A percentile compares a stretch with the other conserved stretches of the same genome.
These are phyloP conservation scores for Lepus oiostolus DNA, from an alignment of 2,797 vertebrate species.

Conservation along the genomic window DNA sequence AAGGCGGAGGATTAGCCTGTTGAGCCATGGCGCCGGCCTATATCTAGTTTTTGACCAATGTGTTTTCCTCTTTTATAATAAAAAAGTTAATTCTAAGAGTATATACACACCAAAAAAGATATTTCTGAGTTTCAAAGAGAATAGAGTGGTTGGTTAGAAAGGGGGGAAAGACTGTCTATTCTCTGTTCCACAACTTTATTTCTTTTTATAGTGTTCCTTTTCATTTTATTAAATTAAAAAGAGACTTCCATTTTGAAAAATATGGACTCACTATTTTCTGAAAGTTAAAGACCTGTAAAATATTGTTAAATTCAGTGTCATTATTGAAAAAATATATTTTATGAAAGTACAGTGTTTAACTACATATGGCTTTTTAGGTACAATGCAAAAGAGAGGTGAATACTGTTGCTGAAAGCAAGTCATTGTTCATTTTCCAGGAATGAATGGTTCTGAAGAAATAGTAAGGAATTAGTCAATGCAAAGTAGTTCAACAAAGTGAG, in stretches of 20 bases:
- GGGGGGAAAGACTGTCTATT: not conserved
- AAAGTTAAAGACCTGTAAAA: not conserved
- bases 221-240: conserved; percentile 36
- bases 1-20: too few species aligned
- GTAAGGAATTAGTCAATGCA: not conserved
- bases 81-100: not conserved
- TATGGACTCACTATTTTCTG: not conserved
- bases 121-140: not conserved
- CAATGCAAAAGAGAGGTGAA: not conserved
- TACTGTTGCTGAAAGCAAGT: not conserved
- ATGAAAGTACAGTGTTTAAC: not conserved
- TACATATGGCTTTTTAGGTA: not conserved
- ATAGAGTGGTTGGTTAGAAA: not conserved
- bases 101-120: not conserved
- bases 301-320: not conserved
- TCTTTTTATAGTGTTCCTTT: not conserved
- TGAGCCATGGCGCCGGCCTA: too few species aligned
- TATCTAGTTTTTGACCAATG: not conserved
- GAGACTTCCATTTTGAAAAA: conserved; percentile 15
- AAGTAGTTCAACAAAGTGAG: not conserved
- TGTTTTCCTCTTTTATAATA: not conserved
- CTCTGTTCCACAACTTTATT: not conserved
- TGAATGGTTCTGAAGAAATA: not conserved
- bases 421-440: not conserved
- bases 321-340: conserved; percentile 40